A percentile compares a stretch with the other conserved stretches of the same genome.
phyloP scores from a whole-genome alignment of 2,113 vertebrate species.

The Cyanoderma ruficeps region DNA sequence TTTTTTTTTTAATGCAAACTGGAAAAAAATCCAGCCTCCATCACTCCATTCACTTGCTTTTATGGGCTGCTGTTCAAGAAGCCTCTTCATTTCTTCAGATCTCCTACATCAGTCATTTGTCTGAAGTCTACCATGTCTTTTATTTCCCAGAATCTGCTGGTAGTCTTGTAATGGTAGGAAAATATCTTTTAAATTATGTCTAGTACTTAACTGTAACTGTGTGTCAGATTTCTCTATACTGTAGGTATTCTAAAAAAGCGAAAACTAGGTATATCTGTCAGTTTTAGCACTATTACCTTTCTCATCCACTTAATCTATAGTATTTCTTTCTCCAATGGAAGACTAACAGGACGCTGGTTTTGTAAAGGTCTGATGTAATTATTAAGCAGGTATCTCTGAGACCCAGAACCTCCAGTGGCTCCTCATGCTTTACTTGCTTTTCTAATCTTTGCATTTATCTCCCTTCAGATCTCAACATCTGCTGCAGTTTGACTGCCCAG shows the following conservation, averaged over 20 bases:
- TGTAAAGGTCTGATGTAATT: background rate
- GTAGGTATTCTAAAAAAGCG: background rate
- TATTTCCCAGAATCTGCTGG: background rate
- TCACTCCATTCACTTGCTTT: background rate
- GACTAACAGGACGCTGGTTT: background rate
- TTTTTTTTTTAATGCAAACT: background rate
- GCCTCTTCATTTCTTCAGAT: background rate
- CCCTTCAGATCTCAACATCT: slow-evolving; percentile 80
- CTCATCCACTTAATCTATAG: background rate
- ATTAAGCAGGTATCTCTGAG: background rate
- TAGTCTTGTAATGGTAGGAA: background rate
- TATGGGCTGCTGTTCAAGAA: background rate
- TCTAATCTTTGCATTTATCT: slow-evolving; percentile 81
- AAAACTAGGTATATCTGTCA: background rate
- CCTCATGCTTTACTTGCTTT: slow-evolving; percentile 69
- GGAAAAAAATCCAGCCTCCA: background rate
- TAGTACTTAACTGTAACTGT: background rate
- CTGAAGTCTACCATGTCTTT: background rate
- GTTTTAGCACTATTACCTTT: background rate
- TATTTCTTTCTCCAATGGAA: background rate
- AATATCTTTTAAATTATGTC: background rate
- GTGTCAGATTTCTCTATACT: background rate
- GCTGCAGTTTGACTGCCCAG: slow-evolving; percentile 76
- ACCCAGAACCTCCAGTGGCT: slow-evolving; percentile 19
- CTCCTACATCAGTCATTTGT: background rate